Percentiles rank a stretch among this genome's conserved stretches.
Evolutionary conservation across 2,797 vertebrate species (phyloP).

Genomic region (Ctenopoma kingsleyae): DNA sequence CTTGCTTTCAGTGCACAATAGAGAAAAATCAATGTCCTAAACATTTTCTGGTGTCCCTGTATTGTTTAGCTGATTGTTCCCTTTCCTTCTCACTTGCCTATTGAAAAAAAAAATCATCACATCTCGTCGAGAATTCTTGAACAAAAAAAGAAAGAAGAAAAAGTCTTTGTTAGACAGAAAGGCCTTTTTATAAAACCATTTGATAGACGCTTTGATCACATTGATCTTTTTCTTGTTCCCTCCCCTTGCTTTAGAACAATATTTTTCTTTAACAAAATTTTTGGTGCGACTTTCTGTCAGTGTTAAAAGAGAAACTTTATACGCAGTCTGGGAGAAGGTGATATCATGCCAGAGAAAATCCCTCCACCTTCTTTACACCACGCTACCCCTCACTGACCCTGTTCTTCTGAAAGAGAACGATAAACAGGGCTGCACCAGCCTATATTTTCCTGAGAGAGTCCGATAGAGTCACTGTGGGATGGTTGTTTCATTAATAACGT

Average conservation of each 20-base stretch:
- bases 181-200: slow-evolving; percentile 19
- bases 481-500: slow-evolving; percentile 47
- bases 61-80: slow-evolving; percentile 42
- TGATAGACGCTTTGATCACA: slow-evolving; percentile 26
- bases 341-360: slow-evolving; percentile 53
- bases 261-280: slow-evolving; percentile 7
- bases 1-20: slow-evolving; percentile 35
- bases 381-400: slow-evolving; percentile 66
- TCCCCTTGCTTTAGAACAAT: not conserved
- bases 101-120: slow-evolving; percentile 37
- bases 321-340: slow-evolving; percentile 53
- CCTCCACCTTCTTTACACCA: slow-evolving; percentile 38
- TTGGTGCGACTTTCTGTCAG: not conserved
- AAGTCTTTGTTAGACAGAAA: slow-evolving; percentile 34
- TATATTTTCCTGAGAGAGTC: slow-evolving; percentile 47
- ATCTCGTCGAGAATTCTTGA: slow-evolving; percentile 12
- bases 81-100: slow-evolving; percentile 11
- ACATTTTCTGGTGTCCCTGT: slow-evolving; percentile 32
- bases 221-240: slow-evolving; percentile 11
- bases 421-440: slow-evolving; percentile 54
- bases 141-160: not conserved
- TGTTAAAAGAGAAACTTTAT: slow-evolving; percentile 31
- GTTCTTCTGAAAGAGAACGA: slow-evolving; percentile 66
- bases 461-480: slow-evolving; percentile 43
- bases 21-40: slow-evolving; percentile 54